These are phyloP conservation scores for Tetragonisca angustula DNA, from an alignment of 2,888 invertebrate genomes.

Conservation along the genomic window DNA sequence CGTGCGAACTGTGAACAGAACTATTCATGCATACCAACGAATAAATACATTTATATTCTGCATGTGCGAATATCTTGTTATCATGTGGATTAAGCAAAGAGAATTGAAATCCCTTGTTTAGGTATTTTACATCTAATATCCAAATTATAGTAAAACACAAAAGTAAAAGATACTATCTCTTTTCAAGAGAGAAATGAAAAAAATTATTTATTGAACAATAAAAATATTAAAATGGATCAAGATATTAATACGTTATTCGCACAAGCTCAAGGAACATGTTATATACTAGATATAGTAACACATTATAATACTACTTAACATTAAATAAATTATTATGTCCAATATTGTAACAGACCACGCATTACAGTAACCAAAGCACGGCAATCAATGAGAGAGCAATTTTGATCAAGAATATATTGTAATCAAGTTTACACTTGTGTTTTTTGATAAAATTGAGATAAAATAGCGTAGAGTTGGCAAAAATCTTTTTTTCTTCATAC, in stretches of 20 bases:
- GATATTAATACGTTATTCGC: conserved; percentile 47
- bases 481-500: neutral
- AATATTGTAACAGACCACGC: conserved; percentile 46
- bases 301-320: conserved; percentile 41
- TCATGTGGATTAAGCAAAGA: neutral
- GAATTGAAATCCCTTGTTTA: neutral
- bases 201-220: neutral
- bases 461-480: conserved; percentile 4
- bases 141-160: neutral
- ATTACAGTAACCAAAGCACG: conserved; percentile 20
- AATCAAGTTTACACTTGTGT: neutral
- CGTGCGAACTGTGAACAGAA: conserved; percentile 83
- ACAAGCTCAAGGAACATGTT: conserved; percentile 48
- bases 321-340: conserved; percentile 43
- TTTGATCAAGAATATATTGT: neutral
- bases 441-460: neutral
- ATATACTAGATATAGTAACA: conserved; percentile 28
- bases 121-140: neutral
- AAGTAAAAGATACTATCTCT: too few relatives aligned
- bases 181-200: too few relatives aligned
- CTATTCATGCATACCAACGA: conserved; percentile 81
- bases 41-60: conserved; percentile 53
- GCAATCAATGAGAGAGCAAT: neutral
- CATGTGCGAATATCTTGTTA: conserved; percentile 55
- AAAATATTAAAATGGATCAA: neutral